Conservation (phyloP, 2,797 vertebrate genomes). For the Rhincodon typus region DNA sequence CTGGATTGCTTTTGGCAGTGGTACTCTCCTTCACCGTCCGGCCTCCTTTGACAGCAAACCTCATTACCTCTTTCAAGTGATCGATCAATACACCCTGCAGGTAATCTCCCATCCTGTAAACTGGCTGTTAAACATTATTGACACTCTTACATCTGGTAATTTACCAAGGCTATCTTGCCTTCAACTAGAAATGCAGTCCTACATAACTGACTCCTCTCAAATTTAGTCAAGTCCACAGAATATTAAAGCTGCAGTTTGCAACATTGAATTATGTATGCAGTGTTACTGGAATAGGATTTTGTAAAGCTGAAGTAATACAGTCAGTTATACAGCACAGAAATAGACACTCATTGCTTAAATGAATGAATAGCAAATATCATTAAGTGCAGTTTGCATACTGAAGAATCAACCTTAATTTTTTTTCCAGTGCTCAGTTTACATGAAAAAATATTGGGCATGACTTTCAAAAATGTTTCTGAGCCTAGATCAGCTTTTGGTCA, state of each 20-base stretch:
- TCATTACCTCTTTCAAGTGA: slow-evolving; percentile 92
- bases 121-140: not conserved
- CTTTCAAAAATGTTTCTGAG: not conserved
- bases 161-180: slow-evolving; percentile 34
- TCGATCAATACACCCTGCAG: slow-evolving; percentile 94
- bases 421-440: not conserved
- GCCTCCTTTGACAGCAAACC: slow-evolving; percentile 92
- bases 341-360: not conserved
- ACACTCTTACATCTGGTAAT: not conserved
- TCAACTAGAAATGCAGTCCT: not conserved
- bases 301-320: not conserved
- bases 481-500: not conserved
- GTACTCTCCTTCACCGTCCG: slow-evolving; percentile 82
- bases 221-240: not conserved
- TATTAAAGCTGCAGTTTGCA: not conserved
- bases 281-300: not conserved
- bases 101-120: slow-evolving; percentile 54
- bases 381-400: not conserved
- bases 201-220: not conserved
- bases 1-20: slow-evolving; percentile 81
- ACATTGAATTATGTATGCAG: not conserved
- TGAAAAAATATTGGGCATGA: not conserved
- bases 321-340: too few relatives aligned
- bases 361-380: not conserved
- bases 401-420: not conserved